phyloP scores from a whole-genome alignment of 2,888 invertebrate genomes.

The Pseudococcus jackbeardsleyi region DNA sequence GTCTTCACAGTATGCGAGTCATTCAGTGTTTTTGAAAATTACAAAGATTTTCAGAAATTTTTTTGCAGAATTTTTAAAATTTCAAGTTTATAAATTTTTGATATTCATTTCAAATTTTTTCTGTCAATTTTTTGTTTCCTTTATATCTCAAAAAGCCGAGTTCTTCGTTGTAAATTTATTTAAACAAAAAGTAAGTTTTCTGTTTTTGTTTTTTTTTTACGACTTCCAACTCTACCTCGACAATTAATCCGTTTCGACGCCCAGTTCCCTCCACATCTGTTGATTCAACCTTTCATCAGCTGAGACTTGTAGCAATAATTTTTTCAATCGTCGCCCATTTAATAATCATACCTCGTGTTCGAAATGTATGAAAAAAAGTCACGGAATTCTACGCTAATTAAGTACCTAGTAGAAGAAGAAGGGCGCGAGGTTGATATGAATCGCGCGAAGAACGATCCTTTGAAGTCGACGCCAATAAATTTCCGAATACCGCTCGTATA shows the following conservation, averaged over 20 bases:
- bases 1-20: no score
- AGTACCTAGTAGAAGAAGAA: not conserved
- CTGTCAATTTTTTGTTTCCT: no score
- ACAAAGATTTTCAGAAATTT: no score
- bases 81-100: no score
- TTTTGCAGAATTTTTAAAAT: no score
- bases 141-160: no score
- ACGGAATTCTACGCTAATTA: conserved; percentile 19
- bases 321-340: conserved; percentile 20
- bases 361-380: not conserved
- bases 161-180: not conserved
- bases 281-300: not conserved
- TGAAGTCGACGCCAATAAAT: conserved; percentile 46
- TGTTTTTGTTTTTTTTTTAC: not conserved
- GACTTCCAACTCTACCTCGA: not conserved
- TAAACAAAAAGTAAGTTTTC: not conserved
- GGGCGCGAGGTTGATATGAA: not conserved
- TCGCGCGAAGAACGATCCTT: not conserved
- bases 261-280: not conserved
- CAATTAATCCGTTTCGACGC: not conserved
- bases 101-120: no score
- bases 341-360: not conserved
- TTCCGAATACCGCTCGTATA: not conserved
- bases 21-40: no score
- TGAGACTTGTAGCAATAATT: not conserved